Conservation (phyloP, 2,797 vertebrate species). For the Smutsia gigantea region DNA sequence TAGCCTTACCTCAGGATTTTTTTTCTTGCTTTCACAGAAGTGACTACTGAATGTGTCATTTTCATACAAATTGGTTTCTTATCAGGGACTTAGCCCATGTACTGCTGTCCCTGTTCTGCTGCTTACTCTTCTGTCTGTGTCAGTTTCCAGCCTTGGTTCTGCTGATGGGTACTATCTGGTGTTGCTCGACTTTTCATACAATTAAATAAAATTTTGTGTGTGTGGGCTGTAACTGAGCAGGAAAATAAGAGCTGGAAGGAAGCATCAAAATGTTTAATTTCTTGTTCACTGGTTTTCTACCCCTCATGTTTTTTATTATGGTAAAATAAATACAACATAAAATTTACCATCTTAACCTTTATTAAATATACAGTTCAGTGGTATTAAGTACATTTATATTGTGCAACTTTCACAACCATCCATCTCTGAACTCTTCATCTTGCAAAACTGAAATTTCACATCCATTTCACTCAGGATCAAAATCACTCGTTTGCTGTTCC, state of each 20-base stretch:
- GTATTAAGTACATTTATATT: not conserved
- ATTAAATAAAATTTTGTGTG: not conserved
- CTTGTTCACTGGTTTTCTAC: not conserved
- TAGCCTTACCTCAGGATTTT: not conserved
- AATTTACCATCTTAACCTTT: not conserved
- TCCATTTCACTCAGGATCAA: no score
- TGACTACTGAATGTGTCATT: not conserved
- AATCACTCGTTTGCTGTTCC: not conserved
- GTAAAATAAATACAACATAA: not conserved
- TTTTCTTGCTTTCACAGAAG: not conserved
- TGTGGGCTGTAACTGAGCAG: not conserved
- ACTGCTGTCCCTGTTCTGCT: no score
- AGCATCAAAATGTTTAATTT: not conserved
- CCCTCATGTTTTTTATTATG: not conserved
- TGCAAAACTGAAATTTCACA: not conserved
- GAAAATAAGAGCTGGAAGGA: not conserved
- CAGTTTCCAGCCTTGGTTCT: not conserved
- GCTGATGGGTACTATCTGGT: not conserved
- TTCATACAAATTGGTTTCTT: not conserved
- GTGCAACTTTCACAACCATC: not conserved
- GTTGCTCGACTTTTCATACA: not conserved
- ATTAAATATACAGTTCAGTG: no score
- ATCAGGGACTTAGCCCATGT: no score
- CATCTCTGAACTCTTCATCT: not conserved
- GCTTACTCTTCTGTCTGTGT: not conserved